Conservation (phyloP, 2,797 vertebrate genomes). For the Sphenopsis melanotis region DNA sequence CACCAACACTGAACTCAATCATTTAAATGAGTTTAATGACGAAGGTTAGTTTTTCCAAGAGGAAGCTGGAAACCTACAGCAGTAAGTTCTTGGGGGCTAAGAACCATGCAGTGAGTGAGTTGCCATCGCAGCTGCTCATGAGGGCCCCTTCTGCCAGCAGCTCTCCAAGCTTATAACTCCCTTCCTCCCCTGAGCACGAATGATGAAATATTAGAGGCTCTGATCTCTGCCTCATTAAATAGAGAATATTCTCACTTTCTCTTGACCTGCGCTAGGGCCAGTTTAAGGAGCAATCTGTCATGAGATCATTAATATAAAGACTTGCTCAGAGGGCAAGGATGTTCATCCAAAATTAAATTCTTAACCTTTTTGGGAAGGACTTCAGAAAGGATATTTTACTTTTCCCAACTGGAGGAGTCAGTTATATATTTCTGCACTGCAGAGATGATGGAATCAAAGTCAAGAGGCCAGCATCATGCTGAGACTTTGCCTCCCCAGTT, state of each 20-base stretch:
- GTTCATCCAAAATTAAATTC: conserved; percentile 77
- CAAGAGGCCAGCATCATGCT: conserved; percentile 29
- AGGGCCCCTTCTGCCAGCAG: not conserved
- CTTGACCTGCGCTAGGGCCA: conserved; percentile 69
- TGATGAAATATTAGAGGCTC: conserved; percentile 72
- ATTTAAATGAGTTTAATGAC: conserved; percentile 13
- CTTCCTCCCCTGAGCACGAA: conserved; percentile 36
- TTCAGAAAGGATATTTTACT: conserved; percentile 65
- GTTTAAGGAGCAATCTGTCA: conserved; percentile 75
- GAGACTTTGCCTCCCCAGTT: not conserved
- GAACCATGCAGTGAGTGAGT: not conserved
- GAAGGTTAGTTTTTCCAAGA: conserved; percentile 30
- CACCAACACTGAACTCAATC: not conserved
- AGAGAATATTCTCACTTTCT: conserved; percentile 68
- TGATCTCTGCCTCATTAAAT: conserved; percentile 78
- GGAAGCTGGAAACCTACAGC: not conserved
- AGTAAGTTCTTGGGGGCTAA: not conserved
- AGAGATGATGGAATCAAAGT: conserved; percentile 40
- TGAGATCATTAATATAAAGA: conserved; percentile 73
- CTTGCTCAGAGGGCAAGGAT: conserved; percentile 66
- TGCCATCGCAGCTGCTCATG: not conserved
- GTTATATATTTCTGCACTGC: conserved; percentile 14
- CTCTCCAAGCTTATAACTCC: conserved; percentile 20
- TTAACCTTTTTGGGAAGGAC: conserved; percentile 69
- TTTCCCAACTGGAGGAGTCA: conserved; percentile 35